Percentiles rank a stretch among this genome's conserved stretches.
Conservation (phyloP, 2,113 vertebrate species). For the Antechinus flavipes region DNA sequence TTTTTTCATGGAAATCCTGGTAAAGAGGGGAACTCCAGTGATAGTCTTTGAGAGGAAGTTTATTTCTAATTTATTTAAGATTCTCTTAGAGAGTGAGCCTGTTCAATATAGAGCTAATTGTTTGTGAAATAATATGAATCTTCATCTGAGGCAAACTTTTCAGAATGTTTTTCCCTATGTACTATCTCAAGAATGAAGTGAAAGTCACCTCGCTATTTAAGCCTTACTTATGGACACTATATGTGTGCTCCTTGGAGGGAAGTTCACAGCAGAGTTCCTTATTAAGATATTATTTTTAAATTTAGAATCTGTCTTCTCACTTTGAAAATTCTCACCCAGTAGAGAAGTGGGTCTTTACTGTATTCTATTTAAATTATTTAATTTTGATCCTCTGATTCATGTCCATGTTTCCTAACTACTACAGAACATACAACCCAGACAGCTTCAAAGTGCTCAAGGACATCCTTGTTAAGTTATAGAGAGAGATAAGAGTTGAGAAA, state of each 20-base stretch:
- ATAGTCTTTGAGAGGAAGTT: not conserved
- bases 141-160: slow-evolving; percentile 18
- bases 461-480: not conserved
- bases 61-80: not conserved
- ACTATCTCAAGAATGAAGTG: slow-evolving; percentile 2
- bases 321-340: not conserved
- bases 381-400: not conserved
- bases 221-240: not conserved
- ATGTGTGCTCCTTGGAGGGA: not conserved
- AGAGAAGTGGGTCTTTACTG: not conserved
- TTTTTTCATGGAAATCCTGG: not conserved
- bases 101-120: slow-evolving; percentile 21
- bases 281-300: slow-evolving; percentile 13
- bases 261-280: not conserved
- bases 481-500: not conserved
- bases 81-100: slow-evolving; percentile 1
- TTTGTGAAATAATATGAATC: not conserved
- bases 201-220: not conserved
- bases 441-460: not conserved
- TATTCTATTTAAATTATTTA: slow-evolving; percentile 1
- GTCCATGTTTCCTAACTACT: not conserved
- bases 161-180: not conserved
- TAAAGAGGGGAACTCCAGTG: slow-evolving; percentile 22
- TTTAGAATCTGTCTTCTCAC: slow-evolving; percentile 15
- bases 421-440: not conserved